phyloP scores from a whole-genome alignment of 2,888 invertebrate genomes.

The Chymomyza caudatula region DNA sequence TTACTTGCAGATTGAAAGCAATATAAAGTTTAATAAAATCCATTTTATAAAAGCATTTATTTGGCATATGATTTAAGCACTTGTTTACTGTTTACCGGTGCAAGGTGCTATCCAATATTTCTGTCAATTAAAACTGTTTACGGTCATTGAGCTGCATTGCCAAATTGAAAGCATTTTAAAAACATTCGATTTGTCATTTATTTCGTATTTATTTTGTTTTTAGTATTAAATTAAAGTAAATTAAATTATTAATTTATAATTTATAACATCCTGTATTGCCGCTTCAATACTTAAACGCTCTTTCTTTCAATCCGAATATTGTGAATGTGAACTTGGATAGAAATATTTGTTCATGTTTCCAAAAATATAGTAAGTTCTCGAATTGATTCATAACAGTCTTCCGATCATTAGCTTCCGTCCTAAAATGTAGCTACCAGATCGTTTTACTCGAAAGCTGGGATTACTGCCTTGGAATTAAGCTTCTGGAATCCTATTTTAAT shows the following conservation, averaged over 20 bases:
- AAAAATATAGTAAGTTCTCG: too few species aligned
- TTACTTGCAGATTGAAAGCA: neutral
- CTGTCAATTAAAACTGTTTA: neutral
- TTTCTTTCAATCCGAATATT: too few species aligned
- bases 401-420: too few species aligned
- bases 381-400: too few species aligned
- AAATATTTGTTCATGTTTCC: too few species aligned
- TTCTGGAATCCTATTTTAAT: too few species aligned
- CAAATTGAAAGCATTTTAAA: neutral
- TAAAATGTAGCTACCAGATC: too few species aligned
- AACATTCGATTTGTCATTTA: neutral
- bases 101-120: neutral
- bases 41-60: neutral
- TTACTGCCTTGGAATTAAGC: too few species aligned
- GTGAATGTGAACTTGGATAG: too few species aligned
- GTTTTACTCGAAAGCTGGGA: too few species aligned
- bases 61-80: slow-evolving; percentile 23
- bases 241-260: neutral
- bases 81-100: slow-evolving; percentile 8
- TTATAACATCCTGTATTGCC: too few species aligned
- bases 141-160: neutral
- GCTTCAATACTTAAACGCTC: too few species aligned
- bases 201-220: neutral
- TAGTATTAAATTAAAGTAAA: neutral
- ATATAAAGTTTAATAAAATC: neutral